A percentile compares a stretch with the other conserved stretches of the same genome.
Conservation (phyloP, 2,113 vertebrate species). For the Vulpes ferrilata region DNA sequence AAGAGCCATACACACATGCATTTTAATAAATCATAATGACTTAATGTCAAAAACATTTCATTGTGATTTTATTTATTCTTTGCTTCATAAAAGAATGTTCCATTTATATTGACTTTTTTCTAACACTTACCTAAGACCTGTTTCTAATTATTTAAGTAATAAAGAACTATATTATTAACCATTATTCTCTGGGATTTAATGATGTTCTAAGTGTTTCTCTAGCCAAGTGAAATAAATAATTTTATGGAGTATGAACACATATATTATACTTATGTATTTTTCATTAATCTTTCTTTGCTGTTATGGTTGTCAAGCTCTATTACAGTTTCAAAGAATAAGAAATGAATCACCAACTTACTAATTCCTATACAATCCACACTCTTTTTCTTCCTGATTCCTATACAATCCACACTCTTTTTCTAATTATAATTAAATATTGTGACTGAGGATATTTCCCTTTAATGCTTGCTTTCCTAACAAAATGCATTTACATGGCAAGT, state of each 20-base stretch:
- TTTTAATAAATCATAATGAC: conserved; percentile 48
- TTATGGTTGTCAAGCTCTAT: conserved; percentile 59
- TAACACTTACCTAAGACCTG: conserved; percentile 48
- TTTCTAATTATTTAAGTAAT: conserved; percentile 66
- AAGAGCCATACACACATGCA: not conserved
- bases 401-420: conserved; percentile 59
- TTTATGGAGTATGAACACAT: conserved; percentile 54
- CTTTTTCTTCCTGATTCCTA: conserved; percentile 50
- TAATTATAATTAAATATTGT: conserved; percentile 57
- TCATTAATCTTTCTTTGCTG: conserved; percentile 66
- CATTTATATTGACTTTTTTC: not conserved
- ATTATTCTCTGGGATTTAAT: conserved; percentile 41
- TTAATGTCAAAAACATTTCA: conserved; percentile 56
- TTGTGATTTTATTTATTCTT: conserved; percentile 61
- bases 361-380: conserved; percentile 24
- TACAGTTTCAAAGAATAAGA: conserved; percentile 66
- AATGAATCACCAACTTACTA: conserved; percentile 14
- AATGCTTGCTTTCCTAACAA: conserved; percentile 62
- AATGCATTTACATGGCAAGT: conserved; percentile 27
- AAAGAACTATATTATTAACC: conserved; percentile 65
- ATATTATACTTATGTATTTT: conserved; percentile 64
- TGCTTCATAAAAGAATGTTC: conserved; percentile 39
- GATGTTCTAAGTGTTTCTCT: conserved; percentile 66
- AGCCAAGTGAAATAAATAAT: conserved; percentile 73
- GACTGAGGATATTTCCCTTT: not conserved